Percentiles rank a stretch among this genome's conserved stretches.
phyloP scores from a whole-genome alignment of 2,797 vertebrate genomes.

The Ptychadena robeensis region DNA sequence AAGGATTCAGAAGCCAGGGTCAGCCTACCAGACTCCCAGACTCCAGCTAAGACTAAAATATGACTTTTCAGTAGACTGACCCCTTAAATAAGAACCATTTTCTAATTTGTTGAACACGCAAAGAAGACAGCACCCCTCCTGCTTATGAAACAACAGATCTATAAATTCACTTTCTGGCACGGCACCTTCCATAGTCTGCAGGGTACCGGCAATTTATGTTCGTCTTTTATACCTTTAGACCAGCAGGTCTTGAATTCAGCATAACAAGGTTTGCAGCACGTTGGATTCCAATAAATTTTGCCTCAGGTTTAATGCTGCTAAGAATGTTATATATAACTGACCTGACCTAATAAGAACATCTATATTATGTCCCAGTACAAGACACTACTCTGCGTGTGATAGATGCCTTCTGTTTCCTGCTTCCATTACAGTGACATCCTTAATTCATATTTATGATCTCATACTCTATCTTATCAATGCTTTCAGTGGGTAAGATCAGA shows the following conservation, averaged over 20 bases:
- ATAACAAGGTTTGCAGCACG: slow-evolving; percentile 54
- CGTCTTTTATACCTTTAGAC: slow-evolving; percentile 59
- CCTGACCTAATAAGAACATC: slow-evolving; percentile 58
- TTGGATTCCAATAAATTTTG: slow-evolving; percentile 56
- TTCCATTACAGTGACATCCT: slow-evolving; percentile 33
- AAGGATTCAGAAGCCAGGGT: not conserved
- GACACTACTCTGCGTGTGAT: slow-evolving; percentile 33
- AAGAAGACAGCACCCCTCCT: slow-evolving; percentile 23
- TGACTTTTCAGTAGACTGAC: not conserved
- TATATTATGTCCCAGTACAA: slow-evolving; percentile 52
- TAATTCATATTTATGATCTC: slow-evolving; percentile 53
- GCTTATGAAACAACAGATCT: slow-evolving; percentile 30
- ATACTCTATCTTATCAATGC: slow-evolving; percentile 9
- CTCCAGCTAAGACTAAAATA: not conserved
- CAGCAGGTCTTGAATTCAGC: slow-evolving; percentile 60
- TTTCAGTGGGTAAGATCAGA: slow-evolving; percentile 14
- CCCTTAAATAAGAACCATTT: not conserved
- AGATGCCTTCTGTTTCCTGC: slow-evolving; percentile 33
- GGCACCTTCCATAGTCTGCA: slow-evolving; percentile 24
- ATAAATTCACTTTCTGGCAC: slow-evolving; percentile 52
- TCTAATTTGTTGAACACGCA: not conserved
- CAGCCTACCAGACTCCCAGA: no score
- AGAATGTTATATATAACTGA: slow-evolving; percentile 59
- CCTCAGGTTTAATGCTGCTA: slow-evolving; percentile 51
- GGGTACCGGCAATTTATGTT: slow-evolving; percentile 57